Conservation (phyloP, 2,797 vertebrate species). For the Falco naumanni region DNA sequence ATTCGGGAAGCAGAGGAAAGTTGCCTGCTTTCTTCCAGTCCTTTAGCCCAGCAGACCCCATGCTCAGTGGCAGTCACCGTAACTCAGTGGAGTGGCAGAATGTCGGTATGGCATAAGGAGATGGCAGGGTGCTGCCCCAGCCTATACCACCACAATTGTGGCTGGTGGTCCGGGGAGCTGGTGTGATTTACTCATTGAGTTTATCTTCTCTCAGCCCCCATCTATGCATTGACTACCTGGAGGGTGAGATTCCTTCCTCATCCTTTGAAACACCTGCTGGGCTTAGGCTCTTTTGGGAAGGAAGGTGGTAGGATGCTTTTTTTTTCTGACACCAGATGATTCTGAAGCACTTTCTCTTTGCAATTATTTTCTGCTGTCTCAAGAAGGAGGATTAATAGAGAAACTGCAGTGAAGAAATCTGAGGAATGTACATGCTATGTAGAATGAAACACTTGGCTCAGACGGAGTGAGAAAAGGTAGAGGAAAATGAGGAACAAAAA, state of each 20-base stretch:
- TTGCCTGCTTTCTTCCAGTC: neutral
- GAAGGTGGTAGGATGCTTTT: neutral
- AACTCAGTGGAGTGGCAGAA: neutral
- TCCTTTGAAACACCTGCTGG: neutral
- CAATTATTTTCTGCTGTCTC: neutral
- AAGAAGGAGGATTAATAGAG: neutral
- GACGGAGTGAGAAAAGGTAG: neutral
- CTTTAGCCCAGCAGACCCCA: neutral
- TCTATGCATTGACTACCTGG: neutral
- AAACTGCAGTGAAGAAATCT: neutral
- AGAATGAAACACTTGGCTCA: neutral
- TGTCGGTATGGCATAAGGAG: neutral
- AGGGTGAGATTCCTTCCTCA: neutral
- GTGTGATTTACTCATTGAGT: neutral
- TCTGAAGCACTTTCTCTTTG: neutral
- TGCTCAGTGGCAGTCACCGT: too few relatives aligned
- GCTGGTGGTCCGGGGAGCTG: neutral
- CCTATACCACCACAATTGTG: rapidly evolving
- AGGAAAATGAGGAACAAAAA: neutral
- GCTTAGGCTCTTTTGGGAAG: neutral
- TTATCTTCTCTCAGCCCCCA: neutral
- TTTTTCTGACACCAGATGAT: neutral
- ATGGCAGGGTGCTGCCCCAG: neutral
- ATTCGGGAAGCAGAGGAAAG: neutral
- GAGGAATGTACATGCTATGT: neutral